These are phyloP conservation scores for Antrozous pallidus DNA, from an alignment of 2,797 vertebrate genomes.

Conservation along the genomic window DNA sequence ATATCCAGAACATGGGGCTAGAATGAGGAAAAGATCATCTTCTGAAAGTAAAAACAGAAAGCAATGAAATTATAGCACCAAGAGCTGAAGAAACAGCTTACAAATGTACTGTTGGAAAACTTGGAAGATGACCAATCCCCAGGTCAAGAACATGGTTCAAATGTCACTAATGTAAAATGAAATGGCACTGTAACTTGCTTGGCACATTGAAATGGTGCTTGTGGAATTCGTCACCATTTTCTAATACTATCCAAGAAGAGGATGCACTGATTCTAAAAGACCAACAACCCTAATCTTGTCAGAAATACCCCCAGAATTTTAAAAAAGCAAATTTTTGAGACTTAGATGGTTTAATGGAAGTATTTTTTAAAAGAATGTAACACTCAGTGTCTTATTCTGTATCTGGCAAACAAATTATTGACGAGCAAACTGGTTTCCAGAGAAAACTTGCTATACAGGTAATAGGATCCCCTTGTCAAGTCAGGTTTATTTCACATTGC, in stretches of 20 bases:
- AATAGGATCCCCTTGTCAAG: neutral
- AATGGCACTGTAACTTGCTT: neutral
- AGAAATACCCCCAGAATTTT: neutral
- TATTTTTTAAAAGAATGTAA: neutral
- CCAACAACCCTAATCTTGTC: neutral
- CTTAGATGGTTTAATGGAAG: neutral
- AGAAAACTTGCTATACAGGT: neutral
- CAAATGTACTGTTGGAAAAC: neutral
- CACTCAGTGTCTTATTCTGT: neutral
- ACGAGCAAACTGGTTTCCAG: neutral
- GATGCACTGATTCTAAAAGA: neutral
- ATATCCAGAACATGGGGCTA: neutral
- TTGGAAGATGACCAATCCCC: neutral
- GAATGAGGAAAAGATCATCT: neutral
- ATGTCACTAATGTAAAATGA: neutral
- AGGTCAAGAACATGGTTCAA: neutral
- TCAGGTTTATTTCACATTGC: constrained; percentile 8
- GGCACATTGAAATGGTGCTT: neutral
- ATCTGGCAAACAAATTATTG: constrained; percentile 17
- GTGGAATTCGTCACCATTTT: neutral
- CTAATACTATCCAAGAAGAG: neutral
- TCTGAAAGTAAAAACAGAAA: constrained; percentile 23
- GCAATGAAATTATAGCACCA: neutral
- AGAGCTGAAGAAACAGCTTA: neutral
- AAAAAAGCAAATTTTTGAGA: neutral